Evolutionary conservation across 2,888 invertebrate species (phyloP).

Genomic region (Mystacides longicornis): DNA sequence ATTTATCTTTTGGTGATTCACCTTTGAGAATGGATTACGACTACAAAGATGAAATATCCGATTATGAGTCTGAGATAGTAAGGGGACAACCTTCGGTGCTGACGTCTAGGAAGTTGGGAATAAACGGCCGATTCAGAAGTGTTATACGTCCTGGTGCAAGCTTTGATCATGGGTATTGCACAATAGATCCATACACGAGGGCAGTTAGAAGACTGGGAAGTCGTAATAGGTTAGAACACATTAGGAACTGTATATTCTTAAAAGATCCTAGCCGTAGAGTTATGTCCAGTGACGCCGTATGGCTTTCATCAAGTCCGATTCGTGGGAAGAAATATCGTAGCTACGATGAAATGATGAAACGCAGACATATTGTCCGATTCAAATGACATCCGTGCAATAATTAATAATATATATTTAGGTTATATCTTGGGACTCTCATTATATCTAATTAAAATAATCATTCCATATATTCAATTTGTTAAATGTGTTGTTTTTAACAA

Average conservation of each 20-base stretch:
- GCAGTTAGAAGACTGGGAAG: constrained; percentile 18
- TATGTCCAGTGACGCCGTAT: constrained; percentile 24
- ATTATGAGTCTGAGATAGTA: constrained; percentile 16
- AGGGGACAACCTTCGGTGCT: constrained; percentile 4
- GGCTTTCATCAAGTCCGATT: constrained; percentile 17
- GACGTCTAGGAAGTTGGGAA: not conserved
- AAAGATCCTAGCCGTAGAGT: constrained; percentile 16
- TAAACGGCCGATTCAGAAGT: constrained; percentile 8
- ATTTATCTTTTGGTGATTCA: constrained; percentile 14
- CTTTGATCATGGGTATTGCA: constrained; percentile 15
- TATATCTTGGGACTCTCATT: too few relatives aligned
- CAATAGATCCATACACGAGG: constrained; percentile 14
- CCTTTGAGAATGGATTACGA: constrained; percentile 20
- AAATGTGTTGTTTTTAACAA: too few relatives aligned
- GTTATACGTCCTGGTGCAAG: constrained; percentile 16
- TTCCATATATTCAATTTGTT: too few relatives aligned
- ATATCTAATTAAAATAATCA: too few relatives aligned
- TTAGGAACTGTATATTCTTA: constrained; percentile 5
- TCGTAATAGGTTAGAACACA: constrained; percentile 13
- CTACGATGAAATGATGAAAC: constrained; percentile 25
- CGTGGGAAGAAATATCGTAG: constrained; percentile 22
- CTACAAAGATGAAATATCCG: constrained; percentile 20
- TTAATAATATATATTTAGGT: too few relatives aligned
- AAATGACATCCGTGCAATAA: constrained; percentile 11
- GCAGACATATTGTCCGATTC: constrained; percentile 24